Base-by-base conservation (phyloP, 2,888 invertebrate species). In the Pterostichus niger region DNA sequence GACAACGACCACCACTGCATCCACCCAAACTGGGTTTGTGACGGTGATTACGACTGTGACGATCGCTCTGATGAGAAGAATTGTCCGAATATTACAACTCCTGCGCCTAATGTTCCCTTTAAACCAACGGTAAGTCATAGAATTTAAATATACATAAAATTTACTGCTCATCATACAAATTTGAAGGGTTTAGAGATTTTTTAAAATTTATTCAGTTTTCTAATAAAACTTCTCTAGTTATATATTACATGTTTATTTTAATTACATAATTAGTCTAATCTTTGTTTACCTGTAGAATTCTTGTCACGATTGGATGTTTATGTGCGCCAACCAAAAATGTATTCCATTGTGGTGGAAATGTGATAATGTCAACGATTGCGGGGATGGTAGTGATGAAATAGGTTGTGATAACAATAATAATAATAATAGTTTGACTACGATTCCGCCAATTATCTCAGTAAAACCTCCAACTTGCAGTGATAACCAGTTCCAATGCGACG, bases 291-390 rank as follows among this genome's bases (percentile, higher is more conserved):
- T n/a, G 7, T 6, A 80, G 88, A 90, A 88, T 88, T 83, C 92
- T 0, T 96, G 96, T 86, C 92, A 93, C 68, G 93, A 94, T 85
- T 96, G 95, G 95, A 96, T 95, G 95, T 96, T 95, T 87, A 92
- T 92, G 85, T 96, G 96, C 86, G 90, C 91, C 15, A 94, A 94
- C 86, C 92, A 90, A 9, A 93, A 93, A 88, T 96, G 95, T 87
- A 91, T 96, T 64, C 95, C 95, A 0, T 93, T 93, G 85, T 95
- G 95, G 94, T 95, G 95, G 96, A 93, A 95, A 85, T 96, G 96
- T 87, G 96, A 96, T 87, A 92, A 91, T 33, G 94, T 95, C 0
- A 92, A 94, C 86, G 96, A 96, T 86, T 96, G 96, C 85, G 94
- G 93, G 0, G 96, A 96, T 85, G 91, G 92, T 54, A 94, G 94